Evolutionary conservation across 2,113 vertebrate species (phyloP).

Genomic region (Oncorhynchus keta): DNA sequence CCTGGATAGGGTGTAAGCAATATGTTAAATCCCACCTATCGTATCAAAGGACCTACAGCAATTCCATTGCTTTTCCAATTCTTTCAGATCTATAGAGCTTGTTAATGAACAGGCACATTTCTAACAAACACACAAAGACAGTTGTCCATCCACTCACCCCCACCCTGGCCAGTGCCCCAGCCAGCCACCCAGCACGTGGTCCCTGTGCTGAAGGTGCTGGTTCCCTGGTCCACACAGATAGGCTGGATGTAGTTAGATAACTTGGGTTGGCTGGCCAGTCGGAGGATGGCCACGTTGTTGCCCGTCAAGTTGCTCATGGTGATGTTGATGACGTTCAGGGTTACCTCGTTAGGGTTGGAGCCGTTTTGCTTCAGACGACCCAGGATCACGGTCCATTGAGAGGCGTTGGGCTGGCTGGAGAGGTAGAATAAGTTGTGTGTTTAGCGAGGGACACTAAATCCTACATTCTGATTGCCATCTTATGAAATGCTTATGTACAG

Average conservation of each 20-base stretch:
- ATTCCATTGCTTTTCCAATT: too few relatives aligned
- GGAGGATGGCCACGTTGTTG: constrained; percentile 46
- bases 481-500: too few relatives aligned
- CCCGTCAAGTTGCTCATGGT: constrained; percentile 25
- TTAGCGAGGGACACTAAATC: background rate
- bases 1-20: too few relatives aligned
- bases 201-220: background rate
- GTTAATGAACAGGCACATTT: background rate
- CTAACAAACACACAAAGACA: background rate
- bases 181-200: constrained; percentile 49
- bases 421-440: background rate
- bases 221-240: constrained; percentile 39
- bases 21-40: too few relatives aligned
- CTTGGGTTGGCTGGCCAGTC: constrained; percentile 17
- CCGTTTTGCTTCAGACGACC: constrained; percentile 37
- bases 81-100: background rate
- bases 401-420: constrained; percentile 25
- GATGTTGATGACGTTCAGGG: constrained; percentile 37
- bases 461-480: background rate
- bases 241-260: constrained; percentile 46
- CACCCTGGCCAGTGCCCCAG: constrained; percentile 33
- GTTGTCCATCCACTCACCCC: constrained; percentile 19
- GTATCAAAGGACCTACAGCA: too few relatives aligned
- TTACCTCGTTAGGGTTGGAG: constrained; percentile 35
- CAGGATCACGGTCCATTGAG: constrained; percentile 49